Evolutionary conservation across 1,140 invertebrate genomes (phyloP), one percentile per base, ranked within the genome.

Genomic region (Hormaphis cornu): DNA sequence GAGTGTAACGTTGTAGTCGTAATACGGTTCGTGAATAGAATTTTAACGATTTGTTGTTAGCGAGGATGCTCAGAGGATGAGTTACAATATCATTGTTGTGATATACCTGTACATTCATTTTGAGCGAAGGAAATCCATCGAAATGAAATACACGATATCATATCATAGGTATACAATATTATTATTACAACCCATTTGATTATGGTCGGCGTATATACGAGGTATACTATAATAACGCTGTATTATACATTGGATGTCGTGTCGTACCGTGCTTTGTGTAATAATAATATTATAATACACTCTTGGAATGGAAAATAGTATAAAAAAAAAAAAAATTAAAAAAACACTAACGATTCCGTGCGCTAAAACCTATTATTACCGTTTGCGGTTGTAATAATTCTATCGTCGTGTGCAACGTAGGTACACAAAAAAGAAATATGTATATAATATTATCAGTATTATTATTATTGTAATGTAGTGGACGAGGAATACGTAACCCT

Each of bases 131-230:
- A 58, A 58, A 58, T 40, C 20, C 35, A 35, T 58, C 20, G 54
- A 40, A 58, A 58, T 58, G 35, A 58, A 58, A 58, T 58, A 58
- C 54, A 58, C 54, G 54, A 58, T 58, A 40, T n/a, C n/a, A n/a
- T n/a, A n/a, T n/a, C n/a, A n/a, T n/a, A n/a, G n/a, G n/a, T n/a
- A n/a, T n/a, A n/a, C n/a, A n/a, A n/a, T n/a, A n/a, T n/a, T n/a
- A n/a, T n/a, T n/a, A n/a, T n/a, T n/a, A n/a, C n/a, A 58, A 40
- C 20, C 54, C 54, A 58, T 58, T 58, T 58, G 54, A 58, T 58
- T 58, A 58, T 24, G 33, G 35, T 14, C 20, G 33, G 20, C 54
- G 54, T 9, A 9, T 33, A n/a, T n/a, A n/a, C n/a, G n/a, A n/a
- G n/a, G n/a, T n/a, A n/a, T n/a, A 33, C 9, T 40, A 58, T 40